Evolutionary conservation across 64 coral and sea anemone species (phyloP).

Genomic region (Catalaphyllia jardinei): DNA sequence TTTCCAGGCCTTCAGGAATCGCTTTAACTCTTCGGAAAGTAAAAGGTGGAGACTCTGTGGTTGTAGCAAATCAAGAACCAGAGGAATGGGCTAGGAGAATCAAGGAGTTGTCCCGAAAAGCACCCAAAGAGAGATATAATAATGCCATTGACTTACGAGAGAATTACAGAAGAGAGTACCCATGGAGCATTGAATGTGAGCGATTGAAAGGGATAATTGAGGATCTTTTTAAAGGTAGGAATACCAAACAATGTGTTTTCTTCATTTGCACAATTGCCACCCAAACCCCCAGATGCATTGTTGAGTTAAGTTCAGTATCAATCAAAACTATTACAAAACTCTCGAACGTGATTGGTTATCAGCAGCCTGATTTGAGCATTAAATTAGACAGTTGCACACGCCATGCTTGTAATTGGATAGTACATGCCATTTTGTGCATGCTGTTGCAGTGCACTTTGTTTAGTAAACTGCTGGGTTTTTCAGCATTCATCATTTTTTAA

Average conservation of each 20-base stretch:
- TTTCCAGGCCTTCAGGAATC: slow-evolving; percentile 1
- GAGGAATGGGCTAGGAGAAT: background rate
- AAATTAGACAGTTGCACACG: too few species aligned
- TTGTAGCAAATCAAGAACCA: background rate
- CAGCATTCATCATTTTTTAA: too few species aligned
- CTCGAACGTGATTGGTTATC: too few species aligned
- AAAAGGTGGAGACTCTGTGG: background rate
- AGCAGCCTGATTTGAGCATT: too few species aligned
- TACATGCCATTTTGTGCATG: too few species aligned
- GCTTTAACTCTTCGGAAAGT: background rate
- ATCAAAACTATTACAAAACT: too few species aligned
- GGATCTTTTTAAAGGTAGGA: background rate
- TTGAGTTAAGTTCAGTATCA: too few species aligned
- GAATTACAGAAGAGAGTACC: background rate
- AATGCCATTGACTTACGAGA: background rate
- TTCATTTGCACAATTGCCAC: background rate
- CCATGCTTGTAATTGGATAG: too few species aligned
- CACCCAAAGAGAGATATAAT: background rate
- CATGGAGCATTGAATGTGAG: background rate
- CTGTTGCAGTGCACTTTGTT: too few species aligned
- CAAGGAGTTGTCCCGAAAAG: background rate
- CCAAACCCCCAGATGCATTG: background rate
- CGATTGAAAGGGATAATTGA: background rate
- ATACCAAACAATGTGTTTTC: background rate
- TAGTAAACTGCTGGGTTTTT: too few species aligned